Base-by-base conservation (phyloP, 2,888 invertebrate genomes). In the Lymantria monacha region DNA sequence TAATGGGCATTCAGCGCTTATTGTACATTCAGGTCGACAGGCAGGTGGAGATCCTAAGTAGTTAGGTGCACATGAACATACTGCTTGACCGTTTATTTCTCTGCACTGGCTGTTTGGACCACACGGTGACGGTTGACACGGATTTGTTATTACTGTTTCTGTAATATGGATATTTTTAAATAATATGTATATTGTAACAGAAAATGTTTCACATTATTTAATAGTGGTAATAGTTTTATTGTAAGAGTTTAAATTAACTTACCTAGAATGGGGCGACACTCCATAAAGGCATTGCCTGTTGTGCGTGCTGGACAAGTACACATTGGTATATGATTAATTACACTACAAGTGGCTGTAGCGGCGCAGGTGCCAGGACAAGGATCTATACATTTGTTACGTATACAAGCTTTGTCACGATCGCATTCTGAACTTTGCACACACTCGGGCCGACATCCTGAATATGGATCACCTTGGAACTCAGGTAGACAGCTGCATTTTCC, bases 301-400 rank as follows among this genome's bases (percentile, higher is more conserved):
- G 93, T 94, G 48, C 93, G 93, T 45, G 89, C 84, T 30, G 93
- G 92, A 77, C 94, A 94, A 60, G 84, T 91, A 63, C 94, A 94
- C 84, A 92, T 91, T 0, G 93, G 92, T 54, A 92, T 90, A 67
- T 94, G 93, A 66, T 93, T 93, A 12, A 95, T 88, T 0, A 96
- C 95, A 54, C 92, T 92, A 72, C 97, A 97, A 45, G 93, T 74
- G 1, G 96, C 96, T 70, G 94, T 95, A 46, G 89, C 73, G 0
- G 96, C 96, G 75, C 97, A 97, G 31, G 95, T 95, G 55, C 95
- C 95, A 7, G 94, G 93, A 69, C 97, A 97, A 50, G 97, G 96
- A 83, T 97, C 94, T 56, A 83, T 80, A 72, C 97, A 97, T 82
- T 96, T 96, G 72, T 94, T 95, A 70, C 92, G 91, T 8, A 95